Evolutionary conservation across 1,140 invertebrate genomes (phyloP).

Genomic region (Tetramorium simillimum): DNA sequence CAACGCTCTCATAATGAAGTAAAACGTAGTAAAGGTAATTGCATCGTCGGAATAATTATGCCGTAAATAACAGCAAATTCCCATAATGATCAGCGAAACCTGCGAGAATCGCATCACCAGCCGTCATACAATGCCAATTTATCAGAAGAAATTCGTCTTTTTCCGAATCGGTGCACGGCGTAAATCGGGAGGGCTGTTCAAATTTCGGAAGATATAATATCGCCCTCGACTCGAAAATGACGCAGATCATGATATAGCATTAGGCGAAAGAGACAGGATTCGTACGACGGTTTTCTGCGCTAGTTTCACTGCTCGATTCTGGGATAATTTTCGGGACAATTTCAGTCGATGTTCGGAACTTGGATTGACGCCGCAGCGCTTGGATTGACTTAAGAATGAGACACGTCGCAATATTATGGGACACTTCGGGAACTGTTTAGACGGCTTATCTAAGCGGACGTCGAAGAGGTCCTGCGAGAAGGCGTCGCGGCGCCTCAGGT

Average conservation of each 20-base stretch:
- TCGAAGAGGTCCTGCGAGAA: constrained; percentile 77
- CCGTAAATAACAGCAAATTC: background rate
- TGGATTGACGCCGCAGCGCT: background rate
- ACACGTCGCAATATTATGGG: constrained; percentile 49
- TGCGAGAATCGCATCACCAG: background rate
- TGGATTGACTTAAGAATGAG: constrained; percentile 43
- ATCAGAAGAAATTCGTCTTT: background rate
- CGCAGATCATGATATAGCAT: background rate
- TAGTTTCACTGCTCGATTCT: background rate
- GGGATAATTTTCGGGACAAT: background rate
- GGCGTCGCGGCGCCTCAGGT: constrained; percentile 75
- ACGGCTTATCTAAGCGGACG: constrained; percentile 41
- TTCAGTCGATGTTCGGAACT: background rate
- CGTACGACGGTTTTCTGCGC: background rate
- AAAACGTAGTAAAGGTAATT: background rate
- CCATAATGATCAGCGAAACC: background rate
- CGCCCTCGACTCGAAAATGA: background rate
- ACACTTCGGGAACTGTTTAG: constrained; percentile 47
- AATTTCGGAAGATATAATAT: constrained; percentile 7
- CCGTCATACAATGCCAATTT: background rate
- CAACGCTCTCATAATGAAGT: background rate
- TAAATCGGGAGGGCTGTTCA: background rate
- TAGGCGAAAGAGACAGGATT: background rate
- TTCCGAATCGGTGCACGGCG: background rate
- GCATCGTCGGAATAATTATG: background rate